Evolutionary conservation across 2,888 invertebrate genomes (phyloP).

Genomic region (Rotaria socialis): DNA sequence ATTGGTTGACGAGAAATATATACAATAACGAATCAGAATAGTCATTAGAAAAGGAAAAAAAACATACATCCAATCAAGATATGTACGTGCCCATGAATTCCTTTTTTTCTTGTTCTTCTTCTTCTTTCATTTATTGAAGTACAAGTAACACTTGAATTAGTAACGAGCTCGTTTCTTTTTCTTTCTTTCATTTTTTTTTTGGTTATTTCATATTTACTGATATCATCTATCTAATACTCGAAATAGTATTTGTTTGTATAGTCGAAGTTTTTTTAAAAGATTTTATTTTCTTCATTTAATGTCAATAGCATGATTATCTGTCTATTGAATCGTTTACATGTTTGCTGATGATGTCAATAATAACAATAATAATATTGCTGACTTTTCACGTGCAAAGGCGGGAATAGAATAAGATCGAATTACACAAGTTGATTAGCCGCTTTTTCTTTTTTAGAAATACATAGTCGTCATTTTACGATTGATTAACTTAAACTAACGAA

Average conservation of each 20-base stretch:
- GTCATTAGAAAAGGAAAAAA: background rate
- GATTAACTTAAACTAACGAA: background rate
- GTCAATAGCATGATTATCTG: background rate
- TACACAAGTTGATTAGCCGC: background rate
- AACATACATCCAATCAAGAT: background rate
- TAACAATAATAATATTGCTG: background rate
- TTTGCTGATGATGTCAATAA: slow-evolving; percentile 16
- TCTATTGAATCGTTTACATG: background rate
- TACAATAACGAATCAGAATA: background rate
- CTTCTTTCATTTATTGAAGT: background rate
- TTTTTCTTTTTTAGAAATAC: no score
- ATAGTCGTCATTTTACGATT: background rate
- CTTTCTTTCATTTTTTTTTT: background rate
- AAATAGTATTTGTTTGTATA: slow-evolving; percentile 4
- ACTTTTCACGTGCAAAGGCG: background rate
- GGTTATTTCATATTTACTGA: background rate
- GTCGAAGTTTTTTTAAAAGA: background rate
- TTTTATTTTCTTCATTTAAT: background rate
- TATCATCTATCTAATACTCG: background rate
- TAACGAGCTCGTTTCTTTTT: background rate
- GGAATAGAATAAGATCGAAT: no score
- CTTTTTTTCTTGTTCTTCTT: background rate
- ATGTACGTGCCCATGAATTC: slow-evolving; percentile 4
- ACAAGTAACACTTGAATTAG: slow-evolving; percentile 1
- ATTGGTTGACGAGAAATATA: slow-evolving; percentile 17